Conservation (phyloP, 2,797 vertebrate genomes). For the Malacoraja senta region DNA sequence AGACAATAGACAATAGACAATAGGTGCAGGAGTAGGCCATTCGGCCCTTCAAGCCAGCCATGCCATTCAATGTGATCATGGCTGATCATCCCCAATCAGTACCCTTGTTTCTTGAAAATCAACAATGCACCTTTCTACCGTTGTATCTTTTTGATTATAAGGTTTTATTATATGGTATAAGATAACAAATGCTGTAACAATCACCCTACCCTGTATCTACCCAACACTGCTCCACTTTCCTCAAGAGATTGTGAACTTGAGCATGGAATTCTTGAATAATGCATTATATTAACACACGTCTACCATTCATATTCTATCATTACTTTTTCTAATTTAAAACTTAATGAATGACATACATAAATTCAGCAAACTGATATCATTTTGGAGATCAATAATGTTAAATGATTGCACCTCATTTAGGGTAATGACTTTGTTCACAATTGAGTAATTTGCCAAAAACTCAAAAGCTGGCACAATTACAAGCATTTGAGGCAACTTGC, state of each 20-base stretch:
- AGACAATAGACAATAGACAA: no score
- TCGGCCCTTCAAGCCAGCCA: no score
- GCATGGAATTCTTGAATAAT: conserved; percentile 12
- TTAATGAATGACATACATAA: conserved; percentile 35
- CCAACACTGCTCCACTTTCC: background rate
- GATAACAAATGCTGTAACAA: background rate
- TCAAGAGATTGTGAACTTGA: background rate
- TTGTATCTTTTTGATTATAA: background rate
- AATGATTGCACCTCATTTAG: conserved; percentile 28
- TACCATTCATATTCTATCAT: background rate
- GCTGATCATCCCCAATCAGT: no score
- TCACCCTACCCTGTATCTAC: background rate
- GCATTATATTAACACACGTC: conserved; percentile 2
- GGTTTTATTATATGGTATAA: background rate
- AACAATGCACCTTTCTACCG: background rate
- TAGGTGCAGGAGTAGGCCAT: no score
- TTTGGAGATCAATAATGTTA: conserved; percentile 29
- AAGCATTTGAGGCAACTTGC: background rate
- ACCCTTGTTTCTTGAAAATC: background rate
- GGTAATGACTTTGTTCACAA: conserved; percentile 26
- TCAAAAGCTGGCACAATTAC: conserved; percentile 20
- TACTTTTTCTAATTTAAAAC: conserved; percentile 32
- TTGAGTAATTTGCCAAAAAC: conserved; percentile 34
- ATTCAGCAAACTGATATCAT: conserved; percentile 26
- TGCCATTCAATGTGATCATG: no score